Percentiles rank a stretch among this genome's conserved stretches.
phyloP scores from a whole-genome alignment of 2,888 invertebrate species.

The Philonicus albiceps region DNA sequence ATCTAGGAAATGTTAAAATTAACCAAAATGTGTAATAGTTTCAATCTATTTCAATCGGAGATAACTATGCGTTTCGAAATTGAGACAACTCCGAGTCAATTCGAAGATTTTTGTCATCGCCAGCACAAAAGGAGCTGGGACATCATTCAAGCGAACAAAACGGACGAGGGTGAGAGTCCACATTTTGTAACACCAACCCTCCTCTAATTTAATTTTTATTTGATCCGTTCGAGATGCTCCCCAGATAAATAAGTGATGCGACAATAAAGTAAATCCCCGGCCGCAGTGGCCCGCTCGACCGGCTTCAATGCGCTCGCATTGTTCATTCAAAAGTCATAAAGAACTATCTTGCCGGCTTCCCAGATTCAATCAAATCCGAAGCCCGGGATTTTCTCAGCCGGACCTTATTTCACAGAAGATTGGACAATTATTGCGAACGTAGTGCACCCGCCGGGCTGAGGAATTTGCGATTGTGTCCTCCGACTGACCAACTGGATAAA shows the following conservation, averaged over 20 bases:
- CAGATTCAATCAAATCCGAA: conserved; percentile 45
- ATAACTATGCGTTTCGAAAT: neutral
- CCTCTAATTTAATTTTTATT: neutral
- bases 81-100: neutral
- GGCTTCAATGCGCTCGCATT: neutral
- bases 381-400: conserved; percentile 43
- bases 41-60: neutral
- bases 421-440: conserved; percentile 42
- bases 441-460: neutral
- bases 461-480: neutral
- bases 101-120: neutral
- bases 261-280: conserved; percentile 6
- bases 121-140: neutral
- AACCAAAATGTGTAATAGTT: neutral
- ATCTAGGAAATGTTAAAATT: neutral
- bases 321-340: conserved; percentile 30
- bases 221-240: neutral
- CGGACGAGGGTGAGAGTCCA: neutral
- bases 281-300: neutral
- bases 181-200: neutral
- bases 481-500: conserved; percentile 13
- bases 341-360: neutral
- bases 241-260: neutral
- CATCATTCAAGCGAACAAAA: neutral
- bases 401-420: conserved; percentile 49